These are phyloP conservation scores for Agonopterix arenella DNA, from an alignment of 2,888 invertebrate genomes.

Conservation along the genomic window DNA sequence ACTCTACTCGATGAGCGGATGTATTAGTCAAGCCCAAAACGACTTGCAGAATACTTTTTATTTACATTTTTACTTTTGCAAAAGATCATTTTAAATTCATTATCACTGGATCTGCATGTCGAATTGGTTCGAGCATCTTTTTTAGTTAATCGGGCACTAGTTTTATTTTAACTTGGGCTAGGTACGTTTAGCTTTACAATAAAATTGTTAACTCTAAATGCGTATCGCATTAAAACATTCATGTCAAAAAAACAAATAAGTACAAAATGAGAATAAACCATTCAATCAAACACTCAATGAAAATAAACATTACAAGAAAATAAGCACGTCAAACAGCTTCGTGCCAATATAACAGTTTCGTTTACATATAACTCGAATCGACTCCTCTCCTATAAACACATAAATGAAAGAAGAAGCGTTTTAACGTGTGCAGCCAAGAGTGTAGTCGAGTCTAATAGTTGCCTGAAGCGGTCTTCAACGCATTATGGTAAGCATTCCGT, in stretches of 20 bases:
- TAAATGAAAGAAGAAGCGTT: conserved; percentile 72
- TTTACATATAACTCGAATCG: conserved; percentile 50
- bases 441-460: conserved; percentile 70
- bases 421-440: conserved; percentile 74
- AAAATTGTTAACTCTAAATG: neutral
- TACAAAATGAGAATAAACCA: conserved; percentile 58
- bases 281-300: conserved; percentile 66
- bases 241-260: conserved; percentile 27
- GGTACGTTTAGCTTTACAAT: too few relatives aligned
- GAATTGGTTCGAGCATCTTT: neutral
- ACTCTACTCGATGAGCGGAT: neutral
- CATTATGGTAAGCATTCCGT: conserved; percentile 71
- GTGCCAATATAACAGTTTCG: conserved; percentile 66
- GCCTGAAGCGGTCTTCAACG: conserved; percentile 64
- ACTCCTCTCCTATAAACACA: conserved; percentile 62
- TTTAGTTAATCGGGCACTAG: neutral
- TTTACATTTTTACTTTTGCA: too few relatives aligned
- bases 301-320: conserved; percentile 67
- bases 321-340: conserved; percentile 76
- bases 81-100: too few relatives aligned
- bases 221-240: conserved; percentile 29
- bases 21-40: neutral
- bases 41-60: too few relatives aligned
- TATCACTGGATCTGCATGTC: too few relatives aligned
- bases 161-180: neutral